phyloP scores from a whole-genome alignment of 2,888 invertebrate genomes.

The Callimorpha dominula region DNA sequence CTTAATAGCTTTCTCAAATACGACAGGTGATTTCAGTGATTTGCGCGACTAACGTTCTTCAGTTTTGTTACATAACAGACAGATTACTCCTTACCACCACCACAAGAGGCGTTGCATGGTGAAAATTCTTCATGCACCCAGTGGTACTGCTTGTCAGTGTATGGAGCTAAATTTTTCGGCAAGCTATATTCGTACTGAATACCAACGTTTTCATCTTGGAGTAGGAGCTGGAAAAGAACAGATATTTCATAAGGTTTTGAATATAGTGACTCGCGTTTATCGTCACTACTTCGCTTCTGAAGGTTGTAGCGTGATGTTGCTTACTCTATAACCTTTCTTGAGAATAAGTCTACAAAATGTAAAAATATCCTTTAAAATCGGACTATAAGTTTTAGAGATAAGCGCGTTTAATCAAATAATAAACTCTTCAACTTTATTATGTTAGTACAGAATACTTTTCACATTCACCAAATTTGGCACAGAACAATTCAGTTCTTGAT shows the following conservation, averaged over 20 bases:
- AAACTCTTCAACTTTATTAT: not conserved
- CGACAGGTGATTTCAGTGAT: not conserved
- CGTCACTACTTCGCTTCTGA: not conserved
- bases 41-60: not conserved
- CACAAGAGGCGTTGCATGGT: conserved; percentile 95
- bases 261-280: too few relatives aligned
- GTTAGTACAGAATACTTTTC: too few relatives aligned
- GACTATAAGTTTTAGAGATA: not conserved
- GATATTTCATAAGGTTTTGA: not conserved
- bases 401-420: not conserved
- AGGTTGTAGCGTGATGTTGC: not conserved
- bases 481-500: not conserved
- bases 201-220: conserved; percentile 93
- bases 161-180: conserved; percentile 90
- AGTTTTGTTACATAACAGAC: not conserved
- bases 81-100: conserved; percentile 89
- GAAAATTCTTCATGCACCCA: conserved; percentile 93
- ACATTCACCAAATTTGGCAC: not conserved
- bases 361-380: not conserved
- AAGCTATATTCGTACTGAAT: conserved; percentile 96
- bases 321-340: too few relatives aligned
- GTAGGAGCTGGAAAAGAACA: conserved; percentile 88
- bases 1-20: not conserved
- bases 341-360: too few relatives aligned
- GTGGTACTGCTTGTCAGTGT: conserved; percentile 91